Percentiles rank a stretch among this genome's conserved stretches.
Conservation (phyloP, 2,888 invertebrate species). For the Andrena flavipes region DNA sequence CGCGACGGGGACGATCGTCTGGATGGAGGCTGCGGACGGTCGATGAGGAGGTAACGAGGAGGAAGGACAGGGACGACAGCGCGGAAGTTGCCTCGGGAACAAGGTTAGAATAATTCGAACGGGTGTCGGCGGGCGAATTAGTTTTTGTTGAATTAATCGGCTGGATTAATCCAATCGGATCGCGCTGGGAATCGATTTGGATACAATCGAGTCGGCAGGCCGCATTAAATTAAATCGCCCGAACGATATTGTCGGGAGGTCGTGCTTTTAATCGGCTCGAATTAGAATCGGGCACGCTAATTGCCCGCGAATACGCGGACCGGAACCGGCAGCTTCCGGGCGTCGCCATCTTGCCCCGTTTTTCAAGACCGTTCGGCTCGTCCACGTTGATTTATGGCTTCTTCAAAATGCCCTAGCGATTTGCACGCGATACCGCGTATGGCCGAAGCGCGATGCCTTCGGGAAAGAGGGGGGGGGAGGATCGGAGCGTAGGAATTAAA, state of each 20-base stretch:
- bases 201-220: slow-evolving; percentile 79
- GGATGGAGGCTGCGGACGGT: neutral
- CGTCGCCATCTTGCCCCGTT: slow-evolving; percentile 28
- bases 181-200: slow-evolving; percentile 78
- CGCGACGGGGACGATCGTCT: slow-evolving; percentile 17
- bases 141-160: slow-evolving; percentile 83
- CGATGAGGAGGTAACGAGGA: neutral
- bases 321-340: slow-evolving; percentile 27
- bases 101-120: slow-evolving; percentile 77
- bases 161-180: slow-evolving; percentile 82
- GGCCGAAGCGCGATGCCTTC: neutral
- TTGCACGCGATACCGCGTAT: neutral
- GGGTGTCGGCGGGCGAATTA: slow-evolving; percentile 78
- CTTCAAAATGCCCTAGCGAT: neutral
- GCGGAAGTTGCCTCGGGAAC: slow-evolving; percentile 59
- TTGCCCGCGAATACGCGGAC: slow-evolving; percentile 62
- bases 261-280: slow-evolving; percentile 74
- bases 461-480: neutral
- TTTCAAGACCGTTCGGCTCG: slow-evolving; percentile 1
- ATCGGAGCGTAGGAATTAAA: neutral
- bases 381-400: slow-evolving; percentile 14
- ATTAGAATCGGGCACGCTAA: slow-evolving; percentile 71
- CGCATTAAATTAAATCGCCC: slow-evolving; percentile 81
- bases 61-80: neutral
- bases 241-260: slow-evolving; percentile 67